Evolutionary conservation across 2,113 vertebrate genomes (phyloP), one percentile per base, ranked within the genome.

Genomic region (Actinemys pallida): DNA sequence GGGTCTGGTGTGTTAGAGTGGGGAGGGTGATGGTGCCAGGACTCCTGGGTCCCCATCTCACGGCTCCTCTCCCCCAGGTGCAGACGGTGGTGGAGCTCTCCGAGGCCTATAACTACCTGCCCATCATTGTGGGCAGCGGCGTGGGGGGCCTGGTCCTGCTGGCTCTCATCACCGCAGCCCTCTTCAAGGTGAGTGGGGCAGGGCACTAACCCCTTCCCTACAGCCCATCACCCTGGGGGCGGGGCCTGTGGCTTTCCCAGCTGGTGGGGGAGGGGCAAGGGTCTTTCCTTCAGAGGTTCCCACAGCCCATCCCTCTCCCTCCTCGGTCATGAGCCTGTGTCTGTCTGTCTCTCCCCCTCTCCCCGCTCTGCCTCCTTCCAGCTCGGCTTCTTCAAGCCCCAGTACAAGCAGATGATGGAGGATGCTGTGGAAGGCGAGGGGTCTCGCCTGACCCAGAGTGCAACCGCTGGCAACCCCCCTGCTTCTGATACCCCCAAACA

Each of bases 111-210:
- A 53, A 96, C 54, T 93, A 92, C 19, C 0, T 98, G 1, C 97
- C 95, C 0, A 92, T 98, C 22, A 96, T 97, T 1, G 87, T 97
- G 87, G 97, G 97, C 49, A 98, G 97, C 89, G 96, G 95, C 1
- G 19, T 96, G 0, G 97, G 96, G 8, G 97, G 97, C 0, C 84
- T 98, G 52, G 47, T 97, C 59, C 96, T 98, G 12, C 62, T 98
- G 90, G 97, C 93, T 10, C 88, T 97, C 42, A 96, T 98, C 84
- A 95, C 89, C 0, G 92, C 83, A 0, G 96, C 16, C 1, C 83
- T 98, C 25, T 98, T 97, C 93, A 98, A 98, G 97, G 97, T 98
- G 49, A 25, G 35, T 3, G 14, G 35, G 62, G 16, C 6, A 69
- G 16, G 16, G 16, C 35, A 10, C 5, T 4, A 1, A 31, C 6